Conservation (phyloP, 2,113 vertebrate species). For the Daphoenositta chrysoptera region DNA sequence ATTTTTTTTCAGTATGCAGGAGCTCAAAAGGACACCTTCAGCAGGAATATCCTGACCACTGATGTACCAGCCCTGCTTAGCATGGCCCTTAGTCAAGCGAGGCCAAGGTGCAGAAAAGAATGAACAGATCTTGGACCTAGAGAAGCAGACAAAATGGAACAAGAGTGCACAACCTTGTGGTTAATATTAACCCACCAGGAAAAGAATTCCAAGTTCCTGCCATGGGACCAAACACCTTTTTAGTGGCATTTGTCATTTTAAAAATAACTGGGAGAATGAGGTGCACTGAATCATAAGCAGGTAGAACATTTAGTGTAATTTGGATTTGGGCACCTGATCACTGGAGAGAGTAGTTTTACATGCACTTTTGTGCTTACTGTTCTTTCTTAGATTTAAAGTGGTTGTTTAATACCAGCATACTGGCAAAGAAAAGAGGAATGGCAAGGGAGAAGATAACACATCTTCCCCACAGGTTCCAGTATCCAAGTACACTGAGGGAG, state of each 20-base stretch:
- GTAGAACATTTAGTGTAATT: not conserved
- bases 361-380: not conserved
- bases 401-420: not conserved
- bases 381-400: not conserved
- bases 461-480: not conserved
- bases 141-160: not conserved
- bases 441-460: not conserved
- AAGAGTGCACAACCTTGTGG: not conserved
- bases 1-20: not conserved
- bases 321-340: not conserved
- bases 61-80: not conserved
- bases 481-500: not conserved
- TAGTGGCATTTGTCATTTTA: not conserved
- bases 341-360: not conserved
- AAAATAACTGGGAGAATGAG: not conserved
- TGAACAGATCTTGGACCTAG: accelerated
- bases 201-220: not conserved
- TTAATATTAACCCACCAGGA: not conserved
- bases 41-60: not conserved
- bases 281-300: not conserved
- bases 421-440: not conserved
- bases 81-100: not conserved
- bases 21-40: not conserved
- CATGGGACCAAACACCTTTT: not conserved
- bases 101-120: not conserved